A percentile compares a stretch with the other conserved stretches of the same genome.
phyloP scores from a whole-genome alignment of 2,797 vertebrate genomes.

The Sparus aurata region DNA sequence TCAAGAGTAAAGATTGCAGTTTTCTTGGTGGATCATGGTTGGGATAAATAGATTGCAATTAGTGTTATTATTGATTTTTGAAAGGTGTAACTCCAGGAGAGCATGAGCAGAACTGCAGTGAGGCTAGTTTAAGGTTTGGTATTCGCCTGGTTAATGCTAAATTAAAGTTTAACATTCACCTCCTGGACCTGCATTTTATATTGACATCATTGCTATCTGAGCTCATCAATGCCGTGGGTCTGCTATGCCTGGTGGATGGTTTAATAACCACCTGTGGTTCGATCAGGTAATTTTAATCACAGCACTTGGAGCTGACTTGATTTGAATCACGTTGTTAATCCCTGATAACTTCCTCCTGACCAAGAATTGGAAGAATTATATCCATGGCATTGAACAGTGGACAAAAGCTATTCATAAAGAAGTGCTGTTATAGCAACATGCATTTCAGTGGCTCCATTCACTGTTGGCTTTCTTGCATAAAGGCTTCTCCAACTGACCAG shows the following conservation, averaged over 20 bases:
- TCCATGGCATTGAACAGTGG: slow-evolving; percentile 3
- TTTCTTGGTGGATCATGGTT: too few species aligned
- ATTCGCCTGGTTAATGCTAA: background rate
- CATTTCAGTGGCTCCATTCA: slow-evolving; percentile 2
- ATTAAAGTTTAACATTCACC: slow-evolving; percentile 6
- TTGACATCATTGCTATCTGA: background rate
- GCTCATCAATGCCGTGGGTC: slow-evolving; percentile 12
- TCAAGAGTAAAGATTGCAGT: too few species aligned
- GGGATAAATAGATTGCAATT: too few species aligned
- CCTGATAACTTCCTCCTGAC: slow-evolving; percentile 4
- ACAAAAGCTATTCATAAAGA: slow-evolving; percentile 19
- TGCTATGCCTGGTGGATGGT: slow-evolving; percentile 8
- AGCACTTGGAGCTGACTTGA: slow-evolving; percentile 1
- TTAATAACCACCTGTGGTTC: background rate
- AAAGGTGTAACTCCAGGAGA: background rate
- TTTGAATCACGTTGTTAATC: slow-evolving; percentile 7
- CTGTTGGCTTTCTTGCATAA: slow-evolving; percentile 11
- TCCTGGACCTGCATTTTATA: background rate
- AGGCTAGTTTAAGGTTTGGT: background rate
- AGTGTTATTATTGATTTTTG: too few species aligned
- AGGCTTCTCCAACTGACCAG: background rate
- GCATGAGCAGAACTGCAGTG: background rate
- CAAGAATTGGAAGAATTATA: slow-evolving; percentile 5
- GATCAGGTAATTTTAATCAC: slow-evolving; percentile 1
- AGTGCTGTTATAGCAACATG: slow-evolving; percentile 13